Base-by-base conservation (phyloP, 2,888 invertebrate species). In the Tortrix viridana region DNA sequence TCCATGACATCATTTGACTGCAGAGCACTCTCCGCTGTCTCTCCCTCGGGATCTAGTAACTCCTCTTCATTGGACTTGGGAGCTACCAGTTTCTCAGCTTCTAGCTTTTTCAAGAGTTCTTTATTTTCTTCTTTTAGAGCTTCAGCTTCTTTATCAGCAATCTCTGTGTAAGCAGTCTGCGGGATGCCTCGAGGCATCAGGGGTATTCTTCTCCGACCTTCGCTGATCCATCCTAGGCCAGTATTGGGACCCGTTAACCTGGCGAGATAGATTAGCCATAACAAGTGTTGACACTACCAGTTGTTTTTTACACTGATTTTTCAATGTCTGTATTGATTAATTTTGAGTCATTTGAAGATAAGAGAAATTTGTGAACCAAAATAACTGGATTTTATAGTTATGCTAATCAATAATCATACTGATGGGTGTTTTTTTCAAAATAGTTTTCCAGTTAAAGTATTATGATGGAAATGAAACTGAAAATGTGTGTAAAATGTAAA, bases 171-270 rank as follows among this genome's bases (percentile, higher is more conserved):
- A 43, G 96, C 95, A 5, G 97, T 97, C 79, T 97, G 96, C 6
- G 97, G 96, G 57, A 96, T 94, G n/a, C 96, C 94, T 65, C 98
- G 93, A 5, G 97, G 96, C 88, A 98, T 91, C 50, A 98, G 89
- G 2, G 98, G 97, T 74, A 97, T 95, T 66, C 95, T 89, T 73
- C 98, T 93, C 41, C 97, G 94, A 14, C 98, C 98, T 87, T 98
- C 98, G 71, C 96, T 94, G 69, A 96, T 94, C 98, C 98, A 98
- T 88, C 96, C 96, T 73, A 94, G 91, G 65, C 93, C 92, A 65
- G 95, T 95, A 79, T 94, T 94, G 55, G 95, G 94, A 49, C 95
- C 95, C 74, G 94, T 93, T 76, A 95, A 89, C 78, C 94, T 95
- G 79, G 60, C 71, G 72, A 65, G 55, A 63, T 14, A 56, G 59